Conservation (phyloP, 2,888 invertebrate genomes). For the Ochropleura leucogaster region DNA sequence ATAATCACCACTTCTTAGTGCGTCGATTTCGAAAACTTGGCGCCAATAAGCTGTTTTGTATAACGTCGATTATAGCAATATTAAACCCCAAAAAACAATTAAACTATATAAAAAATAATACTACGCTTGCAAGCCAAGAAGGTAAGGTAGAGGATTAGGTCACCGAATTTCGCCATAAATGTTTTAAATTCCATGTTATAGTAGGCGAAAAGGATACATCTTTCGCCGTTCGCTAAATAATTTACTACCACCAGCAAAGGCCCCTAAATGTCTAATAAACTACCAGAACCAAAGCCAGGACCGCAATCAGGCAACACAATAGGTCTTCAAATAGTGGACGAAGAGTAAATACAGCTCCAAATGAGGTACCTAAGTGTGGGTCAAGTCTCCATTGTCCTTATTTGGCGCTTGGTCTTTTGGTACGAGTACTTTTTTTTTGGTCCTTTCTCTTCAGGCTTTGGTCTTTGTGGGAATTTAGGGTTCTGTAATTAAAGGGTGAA, state of each 20-base stretch:
- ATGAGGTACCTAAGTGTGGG: conserved; percentile 53
- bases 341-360: conserved; percentile 44
- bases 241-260: not conserved
- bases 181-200: not conserved
- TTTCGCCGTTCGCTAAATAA: not conserved
- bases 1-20: no score
- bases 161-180: not conserved
- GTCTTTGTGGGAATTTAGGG: conserved; percentile 5
- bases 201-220: not conserved
- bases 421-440: conserved; percentile 5
- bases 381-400: conserved; percentile 48
- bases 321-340: conserved; percentile 43
- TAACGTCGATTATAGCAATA: no score
- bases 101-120: no score
- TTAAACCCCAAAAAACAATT: no score
- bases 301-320: conserved; percentile 52
- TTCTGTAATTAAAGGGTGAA: not conserved
- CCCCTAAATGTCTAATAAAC: conserved; percentile 39
- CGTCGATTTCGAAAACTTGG: no score
- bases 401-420: conserved; percentile 35
- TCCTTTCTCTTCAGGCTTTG: conserved; percentile 2
- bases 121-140: no score
- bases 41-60: no score
- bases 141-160: no score
- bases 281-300: conserved; percentile 26